These are phyloP conservation scores for Linnaemya tessellans DNA, from an alignment of 2,888 invertebrate genomes.

Conservation along the genomic window DNA sequence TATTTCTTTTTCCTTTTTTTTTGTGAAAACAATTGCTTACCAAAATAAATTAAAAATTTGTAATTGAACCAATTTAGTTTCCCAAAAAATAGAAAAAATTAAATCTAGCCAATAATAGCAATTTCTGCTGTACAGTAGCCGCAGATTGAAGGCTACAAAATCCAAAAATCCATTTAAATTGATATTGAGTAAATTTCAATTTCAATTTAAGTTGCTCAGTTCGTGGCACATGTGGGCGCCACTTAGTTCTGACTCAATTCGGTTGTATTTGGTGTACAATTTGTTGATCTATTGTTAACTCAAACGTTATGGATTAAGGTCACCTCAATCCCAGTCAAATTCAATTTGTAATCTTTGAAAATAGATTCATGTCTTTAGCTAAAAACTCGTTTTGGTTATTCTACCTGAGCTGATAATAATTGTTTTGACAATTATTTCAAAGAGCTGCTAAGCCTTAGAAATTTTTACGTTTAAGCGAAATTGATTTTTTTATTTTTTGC, in stretches of 20 bases:
- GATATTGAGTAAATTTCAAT: constrained; percentile 42
- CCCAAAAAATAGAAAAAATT: neutral
- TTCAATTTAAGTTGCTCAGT: constrained; percentile 37
- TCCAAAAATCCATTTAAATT: constrained; percentile 44
- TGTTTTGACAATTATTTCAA: constrained; percentile 37
- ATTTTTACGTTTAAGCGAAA: constrained; percentile 16
- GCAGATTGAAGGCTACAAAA: constrained; percentile 43
- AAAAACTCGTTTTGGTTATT: neutral
- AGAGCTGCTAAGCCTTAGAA: constrained; percentile 25
- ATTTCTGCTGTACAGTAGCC: constrained; percentile 15
- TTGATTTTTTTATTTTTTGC: neutral
- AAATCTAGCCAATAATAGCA: neutral
- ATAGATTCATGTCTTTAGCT: neutral
- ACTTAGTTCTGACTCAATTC: constrained; percentile 57
- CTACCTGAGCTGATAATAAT: neutral
- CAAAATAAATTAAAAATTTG: neutral
- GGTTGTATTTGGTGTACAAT: constrained; percentile 59
- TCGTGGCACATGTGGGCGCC: constrained; percentile 62
- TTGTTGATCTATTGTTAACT: constrained; percentile 56
- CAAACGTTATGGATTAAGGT: constrained; percentile 65
- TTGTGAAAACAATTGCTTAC: constrained; percentile 1
- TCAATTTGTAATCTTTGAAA: constrained; percentile 38
- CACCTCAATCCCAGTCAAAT: constrained; percentile 35
- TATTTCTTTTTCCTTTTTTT: neutral
- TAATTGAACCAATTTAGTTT: constrained; percentile 26